Percentiles rank a stretch among this genome's conserved stretches.
Evolutionary conservation across 1,140 invertebrate species (phyloP).

Genomic region (Drosophila leontia): DNA sequence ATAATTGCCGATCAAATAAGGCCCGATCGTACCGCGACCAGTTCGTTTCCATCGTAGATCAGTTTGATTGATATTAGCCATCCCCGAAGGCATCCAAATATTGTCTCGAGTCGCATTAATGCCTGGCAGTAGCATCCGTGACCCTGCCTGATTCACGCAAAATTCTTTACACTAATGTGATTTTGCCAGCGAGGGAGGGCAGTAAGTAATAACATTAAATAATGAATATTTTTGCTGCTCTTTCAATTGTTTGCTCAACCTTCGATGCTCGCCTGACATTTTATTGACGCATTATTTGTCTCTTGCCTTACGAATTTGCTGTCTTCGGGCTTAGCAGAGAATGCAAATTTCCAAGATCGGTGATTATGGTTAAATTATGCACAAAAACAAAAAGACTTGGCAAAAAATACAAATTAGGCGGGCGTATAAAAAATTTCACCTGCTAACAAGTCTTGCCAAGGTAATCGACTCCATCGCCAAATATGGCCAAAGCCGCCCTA

Average conservation of each 20-base stretch:
- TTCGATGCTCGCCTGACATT: constrained; percentile 66
- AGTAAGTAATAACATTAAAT: constrained; percentile 73
- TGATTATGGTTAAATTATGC: constrained; percentile 71
- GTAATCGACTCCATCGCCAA: constrained; percentile 57
- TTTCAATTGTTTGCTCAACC: constrained; percentile 63
- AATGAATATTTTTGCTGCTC: constrained; percentile 39
- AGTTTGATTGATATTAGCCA: constrained; percentile 27
- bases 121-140: constrained; percentile 11
- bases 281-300: constrained; percentile 61
- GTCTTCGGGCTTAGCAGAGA: constrained; percentile 32
- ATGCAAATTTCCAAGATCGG: constrained; percentile 63
- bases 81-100: constrained; percentile 32
- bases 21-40: constrained; percentile 6
- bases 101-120: constrained; percentile 9
- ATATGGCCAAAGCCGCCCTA: constrained; percentile 69
- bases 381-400: constrained; percentile 33
- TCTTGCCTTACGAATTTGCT: not conserved
- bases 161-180: constrained; percentile 41
- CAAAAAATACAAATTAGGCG: constrained; percentile 62
- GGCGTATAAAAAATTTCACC: constrained; percentile 71
- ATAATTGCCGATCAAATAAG: constrained; percentile 47
- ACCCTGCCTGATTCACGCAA: constrained; percentile 18
- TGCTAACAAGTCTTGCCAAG: constrained; percentile 65
- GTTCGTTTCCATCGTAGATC: constrained; percentile 21
- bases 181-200: constrained; percentile 29